Conservation (phyloP, 2,113 vertebrate genomes). For the Excalfactoria chinensis region DNA sequence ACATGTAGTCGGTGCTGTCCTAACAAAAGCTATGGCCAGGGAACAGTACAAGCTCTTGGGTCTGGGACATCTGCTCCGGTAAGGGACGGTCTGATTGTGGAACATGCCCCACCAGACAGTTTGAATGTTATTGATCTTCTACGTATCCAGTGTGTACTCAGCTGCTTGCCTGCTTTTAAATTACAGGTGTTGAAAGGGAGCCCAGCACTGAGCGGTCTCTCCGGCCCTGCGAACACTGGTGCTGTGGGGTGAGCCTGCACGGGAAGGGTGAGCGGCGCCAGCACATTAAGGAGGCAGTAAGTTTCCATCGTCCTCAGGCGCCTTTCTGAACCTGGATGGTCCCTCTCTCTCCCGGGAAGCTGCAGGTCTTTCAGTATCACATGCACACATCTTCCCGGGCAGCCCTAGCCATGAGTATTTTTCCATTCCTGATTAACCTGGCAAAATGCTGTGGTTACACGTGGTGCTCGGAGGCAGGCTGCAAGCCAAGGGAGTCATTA, state of each 20-base stretch:
- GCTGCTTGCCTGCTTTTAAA: neutral
- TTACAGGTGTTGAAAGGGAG: neutral
- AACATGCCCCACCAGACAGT: neutral
- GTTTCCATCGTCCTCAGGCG: conserved; percentile 1
- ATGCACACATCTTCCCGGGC: conserved; percentile 14
- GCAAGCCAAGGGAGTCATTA: conserved; percentile 46
- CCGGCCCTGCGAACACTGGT: fast-evolving
- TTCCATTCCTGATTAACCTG: conserved; percentile 53
- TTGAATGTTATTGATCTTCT: neutral
- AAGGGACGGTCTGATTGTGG: neutral
- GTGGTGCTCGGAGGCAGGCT: neutral
- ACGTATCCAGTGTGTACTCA: neutral
- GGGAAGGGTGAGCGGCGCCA: neutral
- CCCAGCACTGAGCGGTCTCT: neutral
- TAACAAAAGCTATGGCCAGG: neutral
- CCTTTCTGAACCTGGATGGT: neutral
- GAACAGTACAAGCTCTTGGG: neutral
- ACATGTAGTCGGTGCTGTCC: neutral
- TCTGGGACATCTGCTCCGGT: neutral
- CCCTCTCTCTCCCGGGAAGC: neutral
- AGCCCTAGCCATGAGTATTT: conserved; percentile 36
- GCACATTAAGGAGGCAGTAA: neutral
- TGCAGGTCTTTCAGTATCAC: conserved; percentile 9
- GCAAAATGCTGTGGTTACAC: conserved; percentile 9
- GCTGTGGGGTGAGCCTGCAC: neutral